Conservation (phyloP, 2,888 invertebrate species). For the Dioctria linearis region DNA sequence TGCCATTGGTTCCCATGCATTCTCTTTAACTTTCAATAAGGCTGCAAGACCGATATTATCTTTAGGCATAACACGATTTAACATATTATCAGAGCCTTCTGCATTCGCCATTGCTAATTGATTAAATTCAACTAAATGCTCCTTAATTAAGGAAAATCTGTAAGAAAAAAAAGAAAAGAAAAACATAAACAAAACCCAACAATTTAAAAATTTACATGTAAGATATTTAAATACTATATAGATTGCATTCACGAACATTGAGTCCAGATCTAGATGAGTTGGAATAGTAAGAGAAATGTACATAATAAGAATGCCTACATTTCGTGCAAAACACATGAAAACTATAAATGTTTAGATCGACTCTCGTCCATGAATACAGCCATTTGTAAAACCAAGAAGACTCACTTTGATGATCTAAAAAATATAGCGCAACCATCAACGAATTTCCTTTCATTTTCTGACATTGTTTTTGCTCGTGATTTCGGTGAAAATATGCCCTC, state of each 20-base stretch:
- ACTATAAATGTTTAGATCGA: too few species aligned
- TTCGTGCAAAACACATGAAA: too few species aligned
- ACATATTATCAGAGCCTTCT: constrained; percentile 97
- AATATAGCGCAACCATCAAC: constrained; percentile 99
- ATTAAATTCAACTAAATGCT: constrained; percentile 98
- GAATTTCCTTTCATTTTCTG: constrained; percentile 95
- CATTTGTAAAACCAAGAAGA: constrained; percentile 57
- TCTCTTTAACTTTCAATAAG: constrained; percentile 93
- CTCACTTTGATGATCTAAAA: constrained; percentile 92
- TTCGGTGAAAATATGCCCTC: constrained; percentile 98
- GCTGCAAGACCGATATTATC: constrained; percentile 99
- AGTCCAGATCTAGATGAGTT: too few species aligned
- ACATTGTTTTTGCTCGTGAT: constrained; percentile 98
- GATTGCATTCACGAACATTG: too few species aligned
- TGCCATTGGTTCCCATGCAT: constrained; percentile 91
- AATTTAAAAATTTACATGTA: too few species aligned
- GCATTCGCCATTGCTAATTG: constrained; percentile 99
- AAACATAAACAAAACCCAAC: too few species aligned
- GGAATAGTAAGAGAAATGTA: too few species aligned
- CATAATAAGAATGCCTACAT: too few species aligned
- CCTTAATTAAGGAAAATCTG: constrained; percentile 95
- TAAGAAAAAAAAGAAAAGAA: constrained; percentile 60
- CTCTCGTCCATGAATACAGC: too few species aligned
- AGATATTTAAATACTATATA: too few species aligned
- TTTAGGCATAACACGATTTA: constrained; percentile 98